Evolutionary conservation across 2,797 vertebrate genomes (phyloP).

Genomic region (Prunella strophiata): DNA sequence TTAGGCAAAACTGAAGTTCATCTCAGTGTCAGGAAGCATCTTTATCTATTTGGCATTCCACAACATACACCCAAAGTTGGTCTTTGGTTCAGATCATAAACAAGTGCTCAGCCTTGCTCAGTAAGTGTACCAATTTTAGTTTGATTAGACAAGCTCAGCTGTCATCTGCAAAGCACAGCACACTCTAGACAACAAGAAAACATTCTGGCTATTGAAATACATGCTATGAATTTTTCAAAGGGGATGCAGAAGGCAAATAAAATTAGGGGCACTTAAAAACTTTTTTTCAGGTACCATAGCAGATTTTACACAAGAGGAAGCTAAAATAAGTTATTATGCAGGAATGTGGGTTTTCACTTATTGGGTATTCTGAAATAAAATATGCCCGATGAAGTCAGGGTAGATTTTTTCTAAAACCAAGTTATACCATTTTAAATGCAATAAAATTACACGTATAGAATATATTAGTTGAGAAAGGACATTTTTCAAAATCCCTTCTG

Average conservation of each 20-base stretch:
- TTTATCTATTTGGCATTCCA: background rate
- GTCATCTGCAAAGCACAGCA: background rate
- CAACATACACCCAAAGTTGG: background rate
- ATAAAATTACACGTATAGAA: background rate
- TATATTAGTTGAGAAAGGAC: background rate
- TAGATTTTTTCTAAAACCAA: background rate
- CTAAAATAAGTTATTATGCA: background rate
- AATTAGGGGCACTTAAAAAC: background rate
- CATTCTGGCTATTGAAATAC: background rate
- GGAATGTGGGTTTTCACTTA: rapidly evolving
- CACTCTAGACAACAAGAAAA: background rate
- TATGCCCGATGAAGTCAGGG: background rate
- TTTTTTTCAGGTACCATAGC: background rate
- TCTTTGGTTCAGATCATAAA: background rate
- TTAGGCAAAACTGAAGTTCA: background rate
- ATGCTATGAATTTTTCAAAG: background rate
- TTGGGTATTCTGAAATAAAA: background rate
- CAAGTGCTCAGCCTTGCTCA: background rate
- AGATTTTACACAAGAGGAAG: background rate
- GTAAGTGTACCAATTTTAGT: background rate
- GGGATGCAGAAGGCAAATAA: background rate
- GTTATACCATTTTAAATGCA: background rate
- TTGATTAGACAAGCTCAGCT: background rate
- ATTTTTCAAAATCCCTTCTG: background rate
- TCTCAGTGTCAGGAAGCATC: background rate